Evolutionary conservation across 1,140 invertebrate species (phyloP).

Genomic region (Lepidurus packardi): DNA sequence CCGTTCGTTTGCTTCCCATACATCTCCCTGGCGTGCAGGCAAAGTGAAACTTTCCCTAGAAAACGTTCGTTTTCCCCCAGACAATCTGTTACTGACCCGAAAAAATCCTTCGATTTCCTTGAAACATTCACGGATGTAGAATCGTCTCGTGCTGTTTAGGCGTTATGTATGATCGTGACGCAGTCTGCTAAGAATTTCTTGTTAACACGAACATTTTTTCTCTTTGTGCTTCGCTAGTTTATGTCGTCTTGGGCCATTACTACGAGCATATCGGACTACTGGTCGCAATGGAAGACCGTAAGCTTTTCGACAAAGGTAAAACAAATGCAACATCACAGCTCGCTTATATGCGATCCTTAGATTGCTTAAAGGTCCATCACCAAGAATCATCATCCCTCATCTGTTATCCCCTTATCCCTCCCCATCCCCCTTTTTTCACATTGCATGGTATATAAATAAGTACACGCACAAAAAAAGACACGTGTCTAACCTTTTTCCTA

Average conservation of each 20-base stretch:
- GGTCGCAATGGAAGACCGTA: slow-evolving; percentile 70
- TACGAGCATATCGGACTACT: slow-evolving; percentile 79
- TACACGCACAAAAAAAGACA: background rate
- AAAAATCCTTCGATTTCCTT: no score
- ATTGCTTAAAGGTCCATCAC: slow-evolving; percentile 19
- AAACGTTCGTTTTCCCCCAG: background rate
- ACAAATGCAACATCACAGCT: slow-evolving; percentile 27
- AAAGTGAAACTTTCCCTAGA: background rate
- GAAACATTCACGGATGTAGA: no score
- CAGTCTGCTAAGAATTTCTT: no score
- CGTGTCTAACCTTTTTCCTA: slow-evolving; percentile 2
- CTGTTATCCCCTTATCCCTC: background rate
- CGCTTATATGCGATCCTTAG: background rate
- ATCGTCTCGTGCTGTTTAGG: no score
- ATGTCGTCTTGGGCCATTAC: slow-evolving; percentile 82
- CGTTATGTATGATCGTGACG: no score
- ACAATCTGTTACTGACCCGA: no score
- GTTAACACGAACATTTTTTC: background rate
- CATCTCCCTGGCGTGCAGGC: background rate
- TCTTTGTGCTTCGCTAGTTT: slow-evolving; percentile 63
- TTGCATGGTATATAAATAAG: background rate
- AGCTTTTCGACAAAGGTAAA: slow-evolving; percentile 73
- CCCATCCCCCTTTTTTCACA: background rate
- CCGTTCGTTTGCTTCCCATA: background rate
- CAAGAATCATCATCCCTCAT: background rate